Evolutionary conservation across 1,140 invertebrate species (phyloP), one percentile per base, ranked within the genome.

Genomic region (Glossosoma conforme): DNA sequence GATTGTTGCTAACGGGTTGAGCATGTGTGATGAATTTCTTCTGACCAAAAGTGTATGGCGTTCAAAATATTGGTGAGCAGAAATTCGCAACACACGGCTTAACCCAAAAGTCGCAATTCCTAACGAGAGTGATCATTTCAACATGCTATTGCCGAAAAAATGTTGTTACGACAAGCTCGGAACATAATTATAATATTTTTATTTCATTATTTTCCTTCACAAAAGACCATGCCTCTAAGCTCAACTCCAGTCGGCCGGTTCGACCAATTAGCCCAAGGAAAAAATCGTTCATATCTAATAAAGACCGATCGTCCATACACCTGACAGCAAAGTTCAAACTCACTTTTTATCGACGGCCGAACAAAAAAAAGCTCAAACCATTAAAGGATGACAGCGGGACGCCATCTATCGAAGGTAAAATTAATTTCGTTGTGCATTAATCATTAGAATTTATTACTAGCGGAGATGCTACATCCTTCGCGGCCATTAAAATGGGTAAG

Each of bases 401-500:
- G 43, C 52, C 56, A 58, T 58, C 51, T 51, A 54, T 58, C 52
- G 51, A 54, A 58, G 56, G 51, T 53, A 54, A 58, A 58, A 58
- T 58, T 58, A 58, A 58, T 58, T 58, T 58, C 44, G 18, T 20
- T 25, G 52, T 35, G 37, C 56, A 58, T 58, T 54, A 58, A 58
- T 54, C 56, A 58, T 58, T 49, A 45, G 44, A 54, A 58, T 58
- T 58, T 58, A 58, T 58, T 58, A 54, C 51, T 25, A 49, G 20
- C 54, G 25, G 47, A 42, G 30, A 56, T 46, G 30, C 49, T 42
- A 45, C 42, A 56, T 56, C 54, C 54, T 56, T 48, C 49, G 49
- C 19, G 33, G 40, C 54, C 41, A 56, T 56, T 56, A 52, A 50
- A 56, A 50, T 25, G 40, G 30, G 38, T 21, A 46, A 44, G 24